Evolutionary conservation across 1,140 invertebrate genomes (phyloP).

Genomic region (Drosophila grimshawi): DNA sequence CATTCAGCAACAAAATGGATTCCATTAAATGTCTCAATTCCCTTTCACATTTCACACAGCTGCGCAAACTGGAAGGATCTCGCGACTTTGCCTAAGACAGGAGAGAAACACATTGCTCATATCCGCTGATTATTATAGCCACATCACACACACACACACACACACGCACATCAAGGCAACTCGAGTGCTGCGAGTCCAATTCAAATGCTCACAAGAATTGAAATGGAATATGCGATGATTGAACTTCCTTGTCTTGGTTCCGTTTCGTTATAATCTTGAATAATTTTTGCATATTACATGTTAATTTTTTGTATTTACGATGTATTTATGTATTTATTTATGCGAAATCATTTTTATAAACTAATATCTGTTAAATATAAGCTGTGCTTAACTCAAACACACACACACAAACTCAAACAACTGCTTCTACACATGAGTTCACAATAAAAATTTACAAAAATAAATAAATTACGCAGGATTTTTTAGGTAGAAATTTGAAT

Average conservation of each 20-base stretch:
- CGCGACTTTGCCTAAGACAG: conserved; percentile 73
- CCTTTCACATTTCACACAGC: conserved; percentile 45
- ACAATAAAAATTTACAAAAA: conserved; percentile 53
- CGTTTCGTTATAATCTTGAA: conserved; percentile 50
- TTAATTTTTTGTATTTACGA: conserved; percentile 49
- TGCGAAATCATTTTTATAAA: conserved; percentile 55
- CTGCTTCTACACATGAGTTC: conserved; percentile 37
- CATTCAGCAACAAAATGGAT: neutral
- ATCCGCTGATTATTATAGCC: no score
- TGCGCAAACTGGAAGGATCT: conserved; percentile 77
- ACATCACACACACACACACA: neutral
- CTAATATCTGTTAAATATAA: conserved; percentile 57
- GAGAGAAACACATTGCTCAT: neutral
- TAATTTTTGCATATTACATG: conserved; percentile 39
- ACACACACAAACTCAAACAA: conserved; percentile 14
- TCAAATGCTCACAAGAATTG: conserved; percentile 36
- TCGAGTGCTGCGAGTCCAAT: conserved; percentile 44
- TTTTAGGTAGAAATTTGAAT: no score
- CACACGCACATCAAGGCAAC: conserved; percentile 9
- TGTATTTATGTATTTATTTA: conserved; percentile 76
- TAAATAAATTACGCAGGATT: neutral
- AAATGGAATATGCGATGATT: conserved; percentile 18
- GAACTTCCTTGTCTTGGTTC: conserved; percentile 20
- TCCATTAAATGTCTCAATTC: conserved; percentile 10
- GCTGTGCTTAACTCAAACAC: conserved; percentile 55